Evolutionary conservation across 2,113 vertebrate species (phyloP).

Genomic region (Riparia riparia): DNA sequence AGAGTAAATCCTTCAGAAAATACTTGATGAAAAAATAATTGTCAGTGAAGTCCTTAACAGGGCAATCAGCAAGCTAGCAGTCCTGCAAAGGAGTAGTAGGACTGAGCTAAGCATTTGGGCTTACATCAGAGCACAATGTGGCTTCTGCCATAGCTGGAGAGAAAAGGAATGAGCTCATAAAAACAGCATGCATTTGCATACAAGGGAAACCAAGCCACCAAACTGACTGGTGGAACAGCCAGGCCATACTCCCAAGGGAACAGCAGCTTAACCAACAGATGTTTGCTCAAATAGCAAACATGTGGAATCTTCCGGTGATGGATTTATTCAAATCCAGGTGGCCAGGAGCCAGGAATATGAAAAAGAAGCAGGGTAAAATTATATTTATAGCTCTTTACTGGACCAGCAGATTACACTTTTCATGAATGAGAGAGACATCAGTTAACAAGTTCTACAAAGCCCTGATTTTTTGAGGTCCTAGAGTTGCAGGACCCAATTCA

Average conservation of each 20-base stretch:
- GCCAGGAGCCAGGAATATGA: constrained; percentile 51
- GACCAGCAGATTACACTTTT: constrained; percentile 35
- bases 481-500: neutral
- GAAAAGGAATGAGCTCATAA: constrained; percentile 6
- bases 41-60: neutral
- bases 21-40: neutral
- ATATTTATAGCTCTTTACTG: constrained; percentile 47
- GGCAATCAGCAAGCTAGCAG: neutral
- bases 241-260: constrained; percentile 45
- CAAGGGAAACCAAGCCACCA: constrained; percentile 49
- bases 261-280: constrained; percentile 62
- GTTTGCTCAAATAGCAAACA: constrained; percentile 68
- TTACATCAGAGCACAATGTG: neutral
- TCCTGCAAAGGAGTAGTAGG: neutral
- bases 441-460: neutral
- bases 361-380: constrained; percentile 24
- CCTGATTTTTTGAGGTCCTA: neutral
- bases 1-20: neutral
- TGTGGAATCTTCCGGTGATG: constrained; percentile 65
- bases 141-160: neutral
- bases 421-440: constrained; percentile 39
- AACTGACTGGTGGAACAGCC: constrained; percentile 15
- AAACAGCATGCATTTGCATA: neutral
- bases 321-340: constrained; percentile 68
- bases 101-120: neutral